Evolutionary conservation across 2,113 vertebrate species (phyloP), one percentile per base, ranked within the genome.

Genomic region (Speoplatyrhinus poulsoni): DNA sequence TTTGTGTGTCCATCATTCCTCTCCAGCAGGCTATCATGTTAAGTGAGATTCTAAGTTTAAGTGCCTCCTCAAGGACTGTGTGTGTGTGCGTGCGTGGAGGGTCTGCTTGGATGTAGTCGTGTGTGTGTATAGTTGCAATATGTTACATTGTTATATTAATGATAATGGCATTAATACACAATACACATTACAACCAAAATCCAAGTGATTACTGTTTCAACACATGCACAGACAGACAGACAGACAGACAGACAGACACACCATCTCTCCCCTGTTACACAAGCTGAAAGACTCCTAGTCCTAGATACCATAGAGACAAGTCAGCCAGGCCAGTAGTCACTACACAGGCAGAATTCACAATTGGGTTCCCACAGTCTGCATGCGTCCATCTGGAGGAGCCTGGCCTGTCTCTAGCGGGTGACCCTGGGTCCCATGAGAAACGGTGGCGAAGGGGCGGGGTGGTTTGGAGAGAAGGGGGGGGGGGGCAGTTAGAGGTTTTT

Each of bases 361-460:
- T 66, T 78, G 72, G 12, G 85, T 87, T 90, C 87, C 80, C 86
- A 87, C 85, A 76, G 76, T 6, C 57, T 70, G 5, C 36, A 5
- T 8, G 36, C 1, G 62, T 67, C 66, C 72, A 69, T 61, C 17
- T 0, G 72, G 52, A 12, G 64, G 62, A 76, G 55, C 50, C 60
- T 54, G 68, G 67, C 61, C 68, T 65, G 75, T 72, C 76, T 83
- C 63, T 78, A 36, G 72, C 69, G 75, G 80, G 72, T 32, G 60
- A 76, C 76, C 72, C 60, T 19, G 17, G 82, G 5, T 85, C 80
- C 77, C 75, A 75, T 33, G 32, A 59, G 48, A 65, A 26, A 90
- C 76, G 87, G 85, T 16, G 6, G 59, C 33, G 9, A 12, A 19
- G 1, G 12, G 16, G 19, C 17, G 68, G n/a, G 46, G 36, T 56